Conservation (phyloP, 2,113 vertebrate genomes). For the Rhabdomys dilectus region DNA sequence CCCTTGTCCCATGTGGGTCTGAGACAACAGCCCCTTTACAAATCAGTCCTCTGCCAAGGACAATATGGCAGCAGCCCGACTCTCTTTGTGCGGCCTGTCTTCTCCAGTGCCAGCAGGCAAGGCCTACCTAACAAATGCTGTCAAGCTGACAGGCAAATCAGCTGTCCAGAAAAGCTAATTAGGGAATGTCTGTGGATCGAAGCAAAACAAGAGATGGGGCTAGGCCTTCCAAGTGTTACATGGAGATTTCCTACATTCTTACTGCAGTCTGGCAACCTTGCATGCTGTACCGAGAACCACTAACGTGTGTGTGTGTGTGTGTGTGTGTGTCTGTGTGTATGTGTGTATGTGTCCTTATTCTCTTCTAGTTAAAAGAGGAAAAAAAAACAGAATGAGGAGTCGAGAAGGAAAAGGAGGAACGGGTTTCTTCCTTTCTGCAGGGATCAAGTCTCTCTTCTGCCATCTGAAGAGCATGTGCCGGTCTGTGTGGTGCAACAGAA, state of each 20-base stretch:
- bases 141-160: slow-evolving; percentile 54
- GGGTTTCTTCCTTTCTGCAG: background rate
- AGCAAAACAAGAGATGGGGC: slow-evolving; percentile 44
- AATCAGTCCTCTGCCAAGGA: slow-evolving; percentile 28
- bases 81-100: background rate
- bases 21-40: background rate
- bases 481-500: background rate
- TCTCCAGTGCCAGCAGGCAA: slow-evolving; percentile 69
- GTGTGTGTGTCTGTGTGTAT: background rate
- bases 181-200: slow-evolving; percentile 54
- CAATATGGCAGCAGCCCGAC: slow-evolving; percentile 35
- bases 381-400: background rate
- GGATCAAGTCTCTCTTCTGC: background rate
- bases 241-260: background rate
- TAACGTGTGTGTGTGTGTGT: background rate
- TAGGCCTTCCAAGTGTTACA: background rate
- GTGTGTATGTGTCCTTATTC: background rate
- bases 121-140: slow-evolving; percentile 34
- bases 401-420: background rate
- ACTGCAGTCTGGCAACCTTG: background rate
- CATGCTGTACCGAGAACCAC: background rate
- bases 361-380: background rate
- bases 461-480: background rate
- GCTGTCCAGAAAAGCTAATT: slow-evolving; percentile 69
- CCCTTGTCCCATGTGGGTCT: background rate